Percentiles rank a stretch among this genome's conserved stretches.
Conservation (phyloP, 2,888 invertebrate genomes). For the Oxyteleia sp. region DNA sequence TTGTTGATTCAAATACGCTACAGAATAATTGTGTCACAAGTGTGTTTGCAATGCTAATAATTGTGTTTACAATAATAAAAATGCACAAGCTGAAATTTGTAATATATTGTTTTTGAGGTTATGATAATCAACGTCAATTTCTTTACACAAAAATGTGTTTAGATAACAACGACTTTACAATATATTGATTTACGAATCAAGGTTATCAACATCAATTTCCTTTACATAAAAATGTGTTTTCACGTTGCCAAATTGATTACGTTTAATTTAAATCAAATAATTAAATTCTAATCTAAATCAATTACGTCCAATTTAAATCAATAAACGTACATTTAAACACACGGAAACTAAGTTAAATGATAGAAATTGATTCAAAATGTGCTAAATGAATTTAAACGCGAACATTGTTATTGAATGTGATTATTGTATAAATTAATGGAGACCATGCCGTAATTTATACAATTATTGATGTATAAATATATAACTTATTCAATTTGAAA, state of each 20-base stretch:
- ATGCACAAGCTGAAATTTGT: neutral
- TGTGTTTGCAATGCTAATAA: constrained; percentile 2
- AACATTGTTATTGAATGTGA: too few species aligned
- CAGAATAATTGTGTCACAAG: constrained; percentile 3
- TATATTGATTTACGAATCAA: too few species aligned
- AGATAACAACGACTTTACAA: neutral
- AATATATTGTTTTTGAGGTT: neutral
- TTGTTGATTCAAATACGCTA: neutral
- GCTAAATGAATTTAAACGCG: too few species aligned
- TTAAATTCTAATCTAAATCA: neutral
- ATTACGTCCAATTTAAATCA: neutral
- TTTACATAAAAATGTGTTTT: neutral
- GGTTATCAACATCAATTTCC: neutral
- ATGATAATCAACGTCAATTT: neutral
- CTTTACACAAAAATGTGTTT: neutral
- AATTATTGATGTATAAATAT: too few species aligned
- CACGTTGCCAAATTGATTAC: neutral
- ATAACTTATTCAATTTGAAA: too few species aligned
- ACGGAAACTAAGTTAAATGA: neutral
- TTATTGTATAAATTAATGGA: too few species aligned
- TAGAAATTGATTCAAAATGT: constrained; percentile 1
- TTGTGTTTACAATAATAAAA: neutral
- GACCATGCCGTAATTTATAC: too few species aligned
- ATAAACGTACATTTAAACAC: neutral
- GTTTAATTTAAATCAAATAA: neutral